These are phyloP conservation scores for Parnassius mnemosyne DNA, from an alignment of 2,888 invertebrate genomes.

Conservation along the genomic window DNA sequence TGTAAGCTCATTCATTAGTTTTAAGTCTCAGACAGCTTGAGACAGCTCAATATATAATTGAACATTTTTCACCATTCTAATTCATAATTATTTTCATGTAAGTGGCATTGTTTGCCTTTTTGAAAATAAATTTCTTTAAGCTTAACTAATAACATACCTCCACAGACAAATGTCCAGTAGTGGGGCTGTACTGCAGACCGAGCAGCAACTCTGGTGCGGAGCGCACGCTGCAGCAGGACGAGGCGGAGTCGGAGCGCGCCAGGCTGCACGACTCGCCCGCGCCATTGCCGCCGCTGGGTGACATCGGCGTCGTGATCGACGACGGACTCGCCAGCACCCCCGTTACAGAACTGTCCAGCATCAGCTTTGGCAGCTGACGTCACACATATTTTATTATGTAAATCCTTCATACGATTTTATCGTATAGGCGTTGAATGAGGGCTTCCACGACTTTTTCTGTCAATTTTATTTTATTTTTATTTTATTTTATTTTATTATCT, in stretches of 20 bases:
- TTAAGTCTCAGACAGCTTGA: no score
- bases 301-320: conserved; percentile 54
- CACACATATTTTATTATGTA: background rate
- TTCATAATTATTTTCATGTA: no score
- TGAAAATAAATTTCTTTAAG: no score
- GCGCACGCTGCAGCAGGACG: conserved; percentile 94
- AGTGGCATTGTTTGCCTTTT: no score
- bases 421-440: no score
- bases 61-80: no score
- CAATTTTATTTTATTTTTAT: no score
- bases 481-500: no score
- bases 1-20: no score
- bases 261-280: conserved; percentile 82
- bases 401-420: no score
- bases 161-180: conserved; percentile 94
- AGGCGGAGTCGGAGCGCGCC: conserved; percentile 95
- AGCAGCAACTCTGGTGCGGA: conserved; percentile 95
- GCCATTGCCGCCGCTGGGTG: conserved; percentile 39
- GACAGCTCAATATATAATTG: no score
- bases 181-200: conserved; percentile 95
- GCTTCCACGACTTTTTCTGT: no score
- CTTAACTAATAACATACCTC: conserved; percentile 80
- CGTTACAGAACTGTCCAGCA: conserved; percentile 53
- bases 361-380: conserved; percentile 61
- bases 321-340: conserved; percentile 66